These are phyloP conservation scores for Chrysemys picta DNA, from an alignment of 2,113 vertebrate species.

Conservation along the genomic window DNA sequence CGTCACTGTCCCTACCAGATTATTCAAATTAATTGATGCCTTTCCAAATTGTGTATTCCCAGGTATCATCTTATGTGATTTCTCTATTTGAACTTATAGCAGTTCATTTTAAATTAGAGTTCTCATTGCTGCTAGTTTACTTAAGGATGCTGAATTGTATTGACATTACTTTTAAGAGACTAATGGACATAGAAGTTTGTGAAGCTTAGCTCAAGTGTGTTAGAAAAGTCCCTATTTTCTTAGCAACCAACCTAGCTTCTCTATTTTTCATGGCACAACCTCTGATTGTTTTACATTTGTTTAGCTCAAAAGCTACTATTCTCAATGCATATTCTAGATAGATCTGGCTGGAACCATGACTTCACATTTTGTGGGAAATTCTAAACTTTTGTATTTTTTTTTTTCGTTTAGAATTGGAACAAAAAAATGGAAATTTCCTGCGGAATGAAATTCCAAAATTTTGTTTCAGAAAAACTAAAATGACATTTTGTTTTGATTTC, in stretches of 20 bases:
- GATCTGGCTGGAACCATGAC: background rate
- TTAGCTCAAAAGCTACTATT: background rate
- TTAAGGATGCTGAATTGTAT: background rate
- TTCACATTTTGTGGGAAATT: background rate
- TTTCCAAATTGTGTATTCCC: background rate
- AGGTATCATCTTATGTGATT: background rate
- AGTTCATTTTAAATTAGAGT: background rate
- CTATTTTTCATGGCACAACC: background rate
- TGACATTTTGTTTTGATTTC: background rate
- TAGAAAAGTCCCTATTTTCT: background rate
- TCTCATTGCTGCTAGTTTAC: background rate
- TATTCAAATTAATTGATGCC: background rate
- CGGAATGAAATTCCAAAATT: background rate
- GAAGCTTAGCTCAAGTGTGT: background rate
- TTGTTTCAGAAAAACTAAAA: background rate
- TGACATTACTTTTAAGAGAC: background rate
- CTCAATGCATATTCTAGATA: background rate
- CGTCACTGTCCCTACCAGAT: background rate
- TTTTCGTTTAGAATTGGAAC: background rate
- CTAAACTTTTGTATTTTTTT: background rate
- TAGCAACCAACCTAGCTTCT: background rate
- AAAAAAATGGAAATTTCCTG: background rate
- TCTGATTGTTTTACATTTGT: background rate
- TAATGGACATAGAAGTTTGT: background rate
- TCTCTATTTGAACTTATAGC: background rate